A percentile compares a stretch with the other conserved stretches of the same genome.
These are phyloP conservation scores for Amphipyra berbera DNA, from an alignment of 2,888 invertebrate species.

Conservation along the genomic window DNA sequence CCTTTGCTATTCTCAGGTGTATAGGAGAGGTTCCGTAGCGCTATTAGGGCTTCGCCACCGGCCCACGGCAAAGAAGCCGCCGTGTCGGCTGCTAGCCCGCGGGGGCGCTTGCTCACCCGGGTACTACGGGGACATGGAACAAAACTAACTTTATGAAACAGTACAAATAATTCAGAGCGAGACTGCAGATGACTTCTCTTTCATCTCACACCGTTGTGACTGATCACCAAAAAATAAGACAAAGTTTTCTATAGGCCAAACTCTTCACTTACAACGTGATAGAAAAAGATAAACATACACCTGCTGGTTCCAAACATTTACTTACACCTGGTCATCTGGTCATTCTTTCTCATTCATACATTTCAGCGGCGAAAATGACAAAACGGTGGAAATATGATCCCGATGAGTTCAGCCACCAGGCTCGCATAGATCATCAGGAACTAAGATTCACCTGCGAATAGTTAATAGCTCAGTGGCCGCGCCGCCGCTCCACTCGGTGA, in stretches of 20 bases:
- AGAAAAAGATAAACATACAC: too few species aligned
- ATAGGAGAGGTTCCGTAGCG: conserved; percentile 67
- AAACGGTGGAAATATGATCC: too few species aligned
- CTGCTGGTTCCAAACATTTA: too few species aligned
- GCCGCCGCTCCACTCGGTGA: conserved; percentile 85
- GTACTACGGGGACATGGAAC: conserved; percentile 63
- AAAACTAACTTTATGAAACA: neutral
- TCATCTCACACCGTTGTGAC: too few species aligned
- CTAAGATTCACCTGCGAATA: conserved; percentile 73
- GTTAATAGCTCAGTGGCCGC: conserved; percentile 83
- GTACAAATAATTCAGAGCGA: too few species aligned
- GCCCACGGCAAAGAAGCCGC: conserved; percentile 83
- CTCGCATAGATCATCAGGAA: neutral
- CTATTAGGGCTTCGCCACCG: conserved; percentile 73
- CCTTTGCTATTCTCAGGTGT: conserved; percentile 71
- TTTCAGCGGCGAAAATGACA: neutral
- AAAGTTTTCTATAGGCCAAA: too few species aligned
- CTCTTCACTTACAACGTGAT: too few species aligned
- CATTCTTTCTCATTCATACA: too few species aligned
- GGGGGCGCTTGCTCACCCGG: conserved; percentile 81
- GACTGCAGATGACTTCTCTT: too few species aligned
- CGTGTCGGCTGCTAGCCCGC: conserved; percentile 75
- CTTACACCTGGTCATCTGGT: too few species aligned
- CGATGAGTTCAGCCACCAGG: conserved; percentile 21
- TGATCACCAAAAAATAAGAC: too few species aligned